These are phyloP conservation scores for Geodia barretti DNA, from an alignment of 37 sponge, comb jelly and placozoan species.

Conservation along the genomic window DNA sequence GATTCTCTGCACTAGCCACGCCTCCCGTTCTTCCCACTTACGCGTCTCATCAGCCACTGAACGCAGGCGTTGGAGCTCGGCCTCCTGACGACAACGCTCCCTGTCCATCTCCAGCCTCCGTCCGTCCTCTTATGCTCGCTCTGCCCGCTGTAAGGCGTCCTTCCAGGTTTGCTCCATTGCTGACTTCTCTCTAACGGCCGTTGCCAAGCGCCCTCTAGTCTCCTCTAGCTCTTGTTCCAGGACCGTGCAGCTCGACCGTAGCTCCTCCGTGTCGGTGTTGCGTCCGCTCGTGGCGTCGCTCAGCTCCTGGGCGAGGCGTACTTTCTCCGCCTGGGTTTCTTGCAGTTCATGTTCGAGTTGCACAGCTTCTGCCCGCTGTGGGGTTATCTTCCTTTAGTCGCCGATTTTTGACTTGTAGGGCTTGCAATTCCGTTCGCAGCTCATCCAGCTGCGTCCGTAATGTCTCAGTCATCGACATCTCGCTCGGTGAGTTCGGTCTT, in stretches of 20 bases:
- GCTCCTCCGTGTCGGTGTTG: background rate
- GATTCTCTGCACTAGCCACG: background rate
- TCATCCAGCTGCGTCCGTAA: background rate
- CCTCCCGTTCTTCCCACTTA: background rate
- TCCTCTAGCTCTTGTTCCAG: background rate
- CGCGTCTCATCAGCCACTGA: background rate
- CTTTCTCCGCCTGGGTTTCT: background rate
- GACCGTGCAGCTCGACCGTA: background rate
- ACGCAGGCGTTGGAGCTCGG: background rate
- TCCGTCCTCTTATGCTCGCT: background rate
- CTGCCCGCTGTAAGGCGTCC: background rate
- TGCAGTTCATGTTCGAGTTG: background rate
- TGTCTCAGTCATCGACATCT: background rate
- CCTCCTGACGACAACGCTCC: background rate
- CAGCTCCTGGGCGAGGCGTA: background rate
- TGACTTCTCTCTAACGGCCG: background rate
- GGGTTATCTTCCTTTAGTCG: too few relatives aligned
- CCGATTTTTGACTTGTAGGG: too few relatives aligned
- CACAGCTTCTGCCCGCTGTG: background rate
- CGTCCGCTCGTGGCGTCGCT: background rate
- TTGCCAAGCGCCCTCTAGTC: too few relatives aligned
- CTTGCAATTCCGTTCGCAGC: background rate
- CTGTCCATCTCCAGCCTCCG: background rate
- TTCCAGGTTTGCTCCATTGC: background rate
- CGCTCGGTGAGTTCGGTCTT: background rate